Percentiles rank a stretch among this genome's conserved stretches.
These are phyloP conservation scores for Drosophila pallidifrons DNA, from an alignment of 1,140 invertebrate species.

Conservation along the genomic window DNA sequence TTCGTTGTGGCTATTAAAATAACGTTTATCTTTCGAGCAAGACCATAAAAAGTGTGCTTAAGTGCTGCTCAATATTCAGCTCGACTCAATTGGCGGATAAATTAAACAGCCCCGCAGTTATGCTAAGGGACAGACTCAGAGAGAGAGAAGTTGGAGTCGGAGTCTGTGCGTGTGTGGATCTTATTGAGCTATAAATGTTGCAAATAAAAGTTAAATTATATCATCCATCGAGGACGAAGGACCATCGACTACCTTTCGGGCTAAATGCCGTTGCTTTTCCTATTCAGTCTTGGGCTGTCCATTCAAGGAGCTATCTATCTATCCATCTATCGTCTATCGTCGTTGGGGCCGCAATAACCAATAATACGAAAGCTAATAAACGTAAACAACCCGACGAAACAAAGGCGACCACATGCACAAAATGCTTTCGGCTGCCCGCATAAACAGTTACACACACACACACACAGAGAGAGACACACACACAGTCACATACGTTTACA, in stretches of 20 bases:
- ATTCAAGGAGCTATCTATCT: neutral
- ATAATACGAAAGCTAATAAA: constrained; percentile 81
- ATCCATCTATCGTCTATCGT: constrained; percentile 2
- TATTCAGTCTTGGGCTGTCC: constrained; percentile 1
- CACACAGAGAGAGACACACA: constrained; percentile 19
- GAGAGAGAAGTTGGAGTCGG: neutral
- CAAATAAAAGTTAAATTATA: constrained; percentile 81
- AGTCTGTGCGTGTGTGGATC: constrained; percentile 43
- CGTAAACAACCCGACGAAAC: constrained; percentile 70
- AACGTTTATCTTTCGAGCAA: constrained; percentile 55
- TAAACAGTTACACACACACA: constrained; percentile 51
- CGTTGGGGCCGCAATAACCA: constrained; percentile 63
- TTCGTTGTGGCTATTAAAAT: constrained; percentile 62
- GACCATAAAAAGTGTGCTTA: constrained; percentile 53
- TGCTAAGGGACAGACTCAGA: neutral
- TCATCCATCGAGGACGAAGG: constrained; percentile 30
- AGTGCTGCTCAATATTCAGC: constrained; percentile 63
- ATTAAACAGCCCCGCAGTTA: constrained; percentile 41
- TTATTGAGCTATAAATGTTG: constrained; percentile 80
- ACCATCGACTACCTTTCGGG: constrained; percentile 57
- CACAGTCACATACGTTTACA: constrained; percentile 63
- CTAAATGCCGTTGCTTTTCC: constrained; percentile 15
- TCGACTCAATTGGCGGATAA: constrained; percentile 47
- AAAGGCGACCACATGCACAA: constrained; percentile 50
- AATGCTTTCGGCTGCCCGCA: constrained; percentile 57